Base-by-base conservation (phyloP, 2,113 vertebrate genomes). In the Clarias gariepinus region DNA sequence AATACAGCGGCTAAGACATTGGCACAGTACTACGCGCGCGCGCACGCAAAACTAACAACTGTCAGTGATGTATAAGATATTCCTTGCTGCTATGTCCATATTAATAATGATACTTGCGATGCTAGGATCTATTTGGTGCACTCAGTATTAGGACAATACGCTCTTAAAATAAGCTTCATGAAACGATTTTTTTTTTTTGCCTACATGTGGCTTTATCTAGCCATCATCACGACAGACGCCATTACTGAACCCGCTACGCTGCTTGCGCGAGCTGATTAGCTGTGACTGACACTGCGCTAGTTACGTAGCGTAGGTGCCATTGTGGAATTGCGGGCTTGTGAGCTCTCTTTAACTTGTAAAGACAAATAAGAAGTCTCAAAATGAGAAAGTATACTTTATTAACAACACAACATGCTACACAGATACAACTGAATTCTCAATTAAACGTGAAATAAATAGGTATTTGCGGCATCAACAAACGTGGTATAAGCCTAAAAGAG, bases 181-280 rank as follows among this genome's bases (percentile, higher is more conserved):
- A 47, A 47, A 47, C 47, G 47, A 47, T 47, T 47, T 47, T 47
- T 47, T 47, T 7, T 47, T 6, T 47, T 1, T 36, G 33, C n/a
- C n/a, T n/a, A n/a, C 47, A 0, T 8, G 6, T 8, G 47, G 47
- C 47, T 47, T 47, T 47, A 47, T 47, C 47, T 47, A 7, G 47
- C 47, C 47, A 47, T 47, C 47, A 47, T 7, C 8, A 47, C 6
- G 7, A 47, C 47, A 47, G 93, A 93, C 95, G 95, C 95, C 95
- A 95, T 96, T 95, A 94, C 93, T 92, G 92, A 78, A 91, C 88
- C 85, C 88, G 88, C 84, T 95, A 93, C 95, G 95, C 86, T 81
- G 90, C 89, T 88, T 19, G 91, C 93, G 94, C 93, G 93, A 73
- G 82, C 69, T 85, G 87, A 83, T 87, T 81, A 79, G 87, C 89